Base-by-base conservation (phyloP, 2,797 vertebrate genomes). In the Artibeus jamaicensis region DNA sequence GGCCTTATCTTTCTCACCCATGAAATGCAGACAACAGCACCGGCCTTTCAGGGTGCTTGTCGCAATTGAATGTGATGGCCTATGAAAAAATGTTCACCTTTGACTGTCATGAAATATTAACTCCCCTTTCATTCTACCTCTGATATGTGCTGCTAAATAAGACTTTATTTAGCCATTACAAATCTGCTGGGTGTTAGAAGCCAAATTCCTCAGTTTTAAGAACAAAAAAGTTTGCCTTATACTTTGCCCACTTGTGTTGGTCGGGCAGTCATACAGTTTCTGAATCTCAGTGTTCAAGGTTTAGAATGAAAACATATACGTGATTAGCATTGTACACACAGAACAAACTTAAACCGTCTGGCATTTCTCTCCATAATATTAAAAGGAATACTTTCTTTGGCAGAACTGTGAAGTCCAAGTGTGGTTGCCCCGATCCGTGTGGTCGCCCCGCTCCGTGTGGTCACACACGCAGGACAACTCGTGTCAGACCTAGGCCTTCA, bases 1-100 rank as follows among this genome's bases (percentile, higher is more conserved):
- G 88, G 84, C 82, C 6, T 73, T n/a, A 84, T 65, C 76, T 96
- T 59, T 77, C 48, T 85, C 91, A 24, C 21, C 95, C 59, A 93
- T 92, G 91, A 65, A 42, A 37, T 71, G 50, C 6, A n/a, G 67
- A 83, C 46, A 91, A n/a, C 26, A 77, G 32, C 4, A 8, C 44
- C 5, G 48, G 62, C n/a, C 19, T 74, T 90, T 82, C 39, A 91
- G n/a, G 24, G 10, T 48, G 18, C 59, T 76, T 83, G 42, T 85
- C 6, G 9, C 44, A 46, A 79, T 94, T 94, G 89, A 94, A 89
- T 89, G 55, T 82, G 86, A 70, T 79, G 82, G 21, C 44, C 83
- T 87, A 32, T 86, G 34, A 91, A 65, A 92, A 96, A 88, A 55
- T 79, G 18, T 67, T 79, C n/a, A 68, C 6, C 21, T 3, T 62